A percentile compares a stretch with the other conserved stretches of the same genome.
These are phyloP conservation scores for Cecidostiba fungosa DNA, from an alignment of 2,888 invertebrate genomes.

Conservation along the genomic window DNA sequence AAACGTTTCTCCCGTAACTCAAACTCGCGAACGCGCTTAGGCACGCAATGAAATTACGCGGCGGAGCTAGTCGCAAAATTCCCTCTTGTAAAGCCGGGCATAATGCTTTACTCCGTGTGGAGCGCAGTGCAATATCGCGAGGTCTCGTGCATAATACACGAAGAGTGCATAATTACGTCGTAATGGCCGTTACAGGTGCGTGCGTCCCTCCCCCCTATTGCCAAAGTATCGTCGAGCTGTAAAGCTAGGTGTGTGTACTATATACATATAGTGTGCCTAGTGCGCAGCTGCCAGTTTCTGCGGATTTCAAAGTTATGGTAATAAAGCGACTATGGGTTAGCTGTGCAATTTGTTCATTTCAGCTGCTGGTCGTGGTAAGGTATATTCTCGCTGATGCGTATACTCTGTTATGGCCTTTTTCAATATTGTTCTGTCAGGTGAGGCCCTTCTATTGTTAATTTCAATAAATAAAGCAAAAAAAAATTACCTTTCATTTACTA, in stretches of 20 bases:
- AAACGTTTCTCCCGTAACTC: neutral
- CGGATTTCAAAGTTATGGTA: no score
- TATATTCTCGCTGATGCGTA: neutral
- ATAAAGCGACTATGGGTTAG: neutral
- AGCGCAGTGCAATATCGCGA: neutral
- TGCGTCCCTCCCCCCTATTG: neutral
- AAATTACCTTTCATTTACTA: no score
- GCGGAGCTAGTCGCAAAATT: neutral
- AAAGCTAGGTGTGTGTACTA: neutral
- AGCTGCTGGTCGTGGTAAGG: no score
- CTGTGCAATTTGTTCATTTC: neutral
- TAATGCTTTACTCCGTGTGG: neutral
- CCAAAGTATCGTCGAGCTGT: neutral
- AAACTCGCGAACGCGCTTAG: conserved; percentile 3
- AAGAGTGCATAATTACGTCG: conserved; percentile 10
- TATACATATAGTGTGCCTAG: no score
- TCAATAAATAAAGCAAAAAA: no score
- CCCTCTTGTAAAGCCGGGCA: neutral
- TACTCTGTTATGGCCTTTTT: neutral
- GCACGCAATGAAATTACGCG: conserved; percentile 12
- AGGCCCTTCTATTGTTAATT: no score
- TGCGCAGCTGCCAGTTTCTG: no score
- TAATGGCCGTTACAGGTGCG: conserved; percentile 21
- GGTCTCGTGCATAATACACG: neutral
- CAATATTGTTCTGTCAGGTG: no score